These are phyloP conservation scores for Dendrocopos noguchii DNA, from an alignment of 2,113 vertebrate species.

Conservation along the genomic window DNA sequence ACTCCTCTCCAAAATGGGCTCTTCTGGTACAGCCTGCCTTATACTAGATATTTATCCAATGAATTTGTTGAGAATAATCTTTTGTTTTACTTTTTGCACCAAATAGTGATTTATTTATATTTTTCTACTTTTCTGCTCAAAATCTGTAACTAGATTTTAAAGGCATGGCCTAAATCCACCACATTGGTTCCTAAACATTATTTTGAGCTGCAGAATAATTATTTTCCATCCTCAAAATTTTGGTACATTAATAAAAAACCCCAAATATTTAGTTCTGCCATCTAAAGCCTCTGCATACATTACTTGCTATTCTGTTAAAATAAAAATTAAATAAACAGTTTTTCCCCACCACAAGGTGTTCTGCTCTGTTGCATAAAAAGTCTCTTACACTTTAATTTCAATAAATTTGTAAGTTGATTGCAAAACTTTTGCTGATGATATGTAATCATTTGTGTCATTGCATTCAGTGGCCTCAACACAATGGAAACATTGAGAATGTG, in stretches of 20 bases:
- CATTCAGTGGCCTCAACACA: background rate
- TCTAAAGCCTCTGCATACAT: background rate
- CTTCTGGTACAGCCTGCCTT: too few relatives aligned
- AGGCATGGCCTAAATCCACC: too few relatives aligned
- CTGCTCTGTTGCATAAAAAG: background rate
- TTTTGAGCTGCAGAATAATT: background rate
- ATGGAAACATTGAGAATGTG: background rate
- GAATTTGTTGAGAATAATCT: too few relatives aligned
- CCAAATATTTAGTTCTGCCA: background rate
- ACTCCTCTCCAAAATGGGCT: too few relatives aligned
- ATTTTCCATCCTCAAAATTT: background rate
- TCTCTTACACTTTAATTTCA: background rate
- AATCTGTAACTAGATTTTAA: too few relatives aligned
- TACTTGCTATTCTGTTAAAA: background rate
- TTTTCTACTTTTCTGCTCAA: too few relatives aligned
- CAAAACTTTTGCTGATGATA: background rate
- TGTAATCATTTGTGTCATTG: background rate
- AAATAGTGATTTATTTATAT: too few relatives aligned
- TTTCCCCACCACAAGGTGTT: background rate
- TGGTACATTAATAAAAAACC: background rate
- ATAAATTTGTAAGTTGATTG: background rate
- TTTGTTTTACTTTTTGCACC: too few relatives aligned
- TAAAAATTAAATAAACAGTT: background rate
- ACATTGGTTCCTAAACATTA: too few relatives aligned
- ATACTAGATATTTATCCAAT: too few relatives aligned